These are phyloP conservation scores for Cydia strobilella DNA, from an alignment of 1,140 invertebrate species.

Conservation along the genomic window DNA sequence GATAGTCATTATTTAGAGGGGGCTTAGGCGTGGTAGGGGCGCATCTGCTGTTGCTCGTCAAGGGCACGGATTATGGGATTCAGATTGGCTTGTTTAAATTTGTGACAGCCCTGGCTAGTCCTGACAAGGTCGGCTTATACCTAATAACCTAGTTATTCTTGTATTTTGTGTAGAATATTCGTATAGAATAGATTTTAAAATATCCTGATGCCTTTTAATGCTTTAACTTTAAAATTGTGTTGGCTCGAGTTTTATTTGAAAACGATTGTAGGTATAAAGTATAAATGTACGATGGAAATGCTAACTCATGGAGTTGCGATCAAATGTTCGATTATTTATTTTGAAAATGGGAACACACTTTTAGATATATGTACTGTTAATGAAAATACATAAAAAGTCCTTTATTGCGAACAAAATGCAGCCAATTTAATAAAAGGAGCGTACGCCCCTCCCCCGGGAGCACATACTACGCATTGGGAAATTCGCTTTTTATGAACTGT, in stretches of 20 bases:
- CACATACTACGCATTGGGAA: constrained; percentile 4
- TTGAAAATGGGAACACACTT: background rate
- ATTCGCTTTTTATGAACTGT: constrained; percentile 17
- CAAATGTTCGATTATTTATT: background rate
- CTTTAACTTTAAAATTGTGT: background rate
- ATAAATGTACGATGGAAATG: too few relatives aligned
- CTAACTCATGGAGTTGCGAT: too few relatives aligned
- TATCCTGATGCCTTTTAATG: background rate
- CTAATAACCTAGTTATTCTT: background rate
- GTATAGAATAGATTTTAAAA: too few relatives aligned
- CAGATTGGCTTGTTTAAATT: constrained; percentile 23
- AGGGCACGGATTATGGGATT: constrained; percentile 16
- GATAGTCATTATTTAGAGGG: constrained; percentile 29
- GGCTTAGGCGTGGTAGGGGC: constrained; percentile 13
- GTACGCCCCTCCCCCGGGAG: background rate
- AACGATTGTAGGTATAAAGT: too few relatives aligned
- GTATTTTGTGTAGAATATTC: background rate
- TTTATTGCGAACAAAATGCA: background rate
- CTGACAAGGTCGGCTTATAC: background rate
- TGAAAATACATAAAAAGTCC: background rate
- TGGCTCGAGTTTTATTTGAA: too few relatives aligned
- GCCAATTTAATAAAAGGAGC: constrained; percentile 27
- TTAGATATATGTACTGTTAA: background rate
- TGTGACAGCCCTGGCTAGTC: constrained; percentile 24
- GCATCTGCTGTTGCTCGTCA: constrained; percentile 19